Base-by-base conservation (phyloP, 2,888 invertebrate genomes). In the Malacosoma neustria region DNA sequence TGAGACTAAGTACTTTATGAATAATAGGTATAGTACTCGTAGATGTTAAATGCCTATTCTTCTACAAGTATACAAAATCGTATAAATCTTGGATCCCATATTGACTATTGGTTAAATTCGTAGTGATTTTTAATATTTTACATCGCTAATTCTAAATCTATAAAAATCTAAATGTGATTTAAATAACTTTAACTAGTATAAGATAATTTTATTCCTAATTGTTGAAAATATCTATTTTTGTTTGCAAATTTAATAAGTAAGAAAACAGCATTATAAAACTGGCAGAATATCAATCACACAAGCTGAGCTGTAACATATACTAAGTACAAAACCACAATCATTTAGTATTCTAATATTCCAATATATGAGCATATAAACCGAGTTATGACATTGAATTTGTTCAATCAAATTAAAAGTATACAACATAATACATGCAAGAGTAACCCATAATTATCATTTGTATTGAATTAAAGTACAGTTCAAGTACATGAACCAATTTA, bases 201-300 rank as follows among this genome's bases (percentile, higher is more conserved):
- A n/a, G n/a, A n/a, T n/a, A 15, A 39, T 33, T 33, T 40, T 22
- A 36, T 40, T 40, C 36, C 31, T 37, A 40, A 37, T 30, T 32
- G 14, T 32, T 34, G 5, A 4, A 22, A 15, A 36, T 40, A 34
- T 35, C 40, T 37, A 37, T 13, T 39, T n/a, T n/a, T n/a, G n/a
- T n/a, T n/a, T n/a, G n/a, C n/a, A n/a, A n/a, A n/a, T n/a, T n/a
- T n/a, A n/a, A 30, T 34, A 35, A 33, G 46, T 46, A 45, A 43
- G 45, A 56, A 61, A 60, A 61, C 57, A 61, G 63, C 63, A 61
- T 60, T 65, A 64, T 59, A 67, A 64, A 69, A 72, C 76, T 74
- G 75, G 74, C 76, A 69, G 55, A 66, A 67, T 56, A 72, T 22
- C 22, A 22, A 68, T 67, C 73, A 73, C 75, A 75, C 74, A 75